Evolutionary conservation across 2,797 vertebrate species (phyloP), one percentile per base, ranked within the genome.

Genomic region (Melanotaenia nigrans): DNA sequence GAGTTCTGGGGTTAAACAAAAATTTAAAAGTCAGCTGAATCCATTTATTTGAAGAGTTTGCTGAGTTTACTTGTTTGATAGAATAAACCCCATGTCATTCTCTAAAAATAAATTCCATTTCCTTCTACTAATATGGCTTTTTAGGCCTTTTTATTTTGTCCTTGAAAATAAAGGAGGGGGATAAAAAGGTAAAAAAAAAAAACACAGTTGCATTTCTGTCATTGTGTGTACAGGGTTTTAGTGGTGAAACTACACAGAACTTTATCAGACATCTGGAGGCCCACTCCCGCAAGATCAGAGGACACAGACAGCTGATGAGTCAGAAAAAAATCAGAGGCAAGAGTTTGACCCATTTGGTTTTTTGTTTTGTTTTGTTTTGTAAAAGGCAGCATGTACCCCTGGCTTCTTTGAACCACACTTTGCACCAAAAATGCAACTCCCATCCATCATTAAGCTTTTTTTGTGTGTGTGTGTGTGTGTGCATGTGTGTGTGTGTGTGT

Each of bases 1-100:
- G 69, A 77, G 70, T 69, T 65, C 45, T 75, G 59, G 68, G 75
- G 58, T 88, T 67, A 79, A 78, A 81, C 36, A 79, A 66, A 81
- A 12, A 74, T 7, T 1, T 14, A 28, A 54, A 38, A 56, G 22
- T 74, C 49, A 42, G 49, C 14, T 30, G 13, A 30, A 75, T 70
- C 14, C 24, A 25, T 55, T 65, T 32, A 75, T 40, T 61, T 5
- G 7, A 18, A 4, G 20, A 40, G 9, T 25, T 56, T 2, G 35
- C 45, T 14, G 13, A 6, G 5, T 30, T 68, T 28, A 58, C 33
- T 61, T 58, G 22, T 30, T 22, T 32, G 49, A 49, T 5, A 61
- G 24, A 59, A 53, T 3, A 2, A 65, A 57, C 11, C 20, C 35
- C n/a, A 24, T 20, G 11, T 11, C n/a, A 71, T 71, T 25, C 1